These are phyloP conservation scores for Cheilosia urbana DNA, from an alignment of 2,888 invertebrate species.

Conservation along the genomic window DNA sequence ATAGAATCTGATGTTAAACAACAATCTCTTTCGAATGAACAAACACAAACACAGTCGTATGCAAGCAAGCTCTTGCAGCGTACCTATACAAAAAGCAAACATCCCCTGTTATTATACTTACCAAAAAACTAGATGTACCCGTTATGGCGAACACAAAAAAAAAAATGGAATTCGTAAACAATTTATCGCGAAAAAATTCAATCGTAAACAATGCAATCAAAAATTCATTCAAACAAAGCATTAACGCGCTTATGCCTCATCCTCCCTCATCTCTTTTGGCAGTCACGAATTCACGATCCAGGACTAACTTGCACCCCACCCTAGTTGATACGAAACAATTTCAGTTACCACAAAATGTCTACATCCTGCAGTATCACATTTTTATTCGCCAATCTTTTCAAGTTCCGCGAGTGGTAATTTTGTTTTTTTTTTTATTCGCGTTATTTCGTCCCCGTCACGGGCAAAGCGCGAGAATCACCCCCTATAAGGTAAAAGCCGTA, in stretches of 20 bases:
- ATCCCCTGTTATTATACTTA: constrained; percentile 7
- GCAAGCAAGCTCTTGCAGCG: not conserved
- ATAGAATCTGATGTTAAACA: constrained; percentile 63
- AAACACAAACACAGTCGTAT: constrained; percentile 51
- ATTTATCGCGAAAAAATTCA: constrained; percentile 82
- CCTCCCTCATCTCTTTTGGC: constrained; percentile 34
- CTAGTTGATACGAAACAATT: constrained; percentile 52
- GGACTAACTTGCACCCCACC: constrained; percentile 30
- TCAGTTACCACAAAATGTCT: constrained; percentile 68
- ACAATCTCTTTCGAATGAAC: constrained; percentile 59
- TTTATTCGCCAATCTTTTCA: constrained; percentile 65
- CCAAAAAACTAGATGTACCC: constrained; percentile 16
- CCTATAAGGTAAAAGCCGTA: constrained; percentile 3
- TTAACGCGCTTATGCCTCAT: constrained; percentile 80
- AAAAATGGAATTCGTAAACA: constrained; percentile 77
- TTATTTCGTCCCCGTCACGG: not conserved
- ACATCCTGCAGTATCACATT: constrained; percentile 60
- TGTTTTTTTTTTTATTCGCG: constrained; percentile 42
- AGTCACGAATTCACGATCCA: constrained; percentile 19
- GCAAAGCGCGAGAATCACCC: constrained; percentile 2
- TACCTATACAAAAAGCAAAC: not conserved
- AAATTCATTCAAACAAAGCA: constrained; percentile 84
- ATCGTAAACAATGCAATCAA: constrained; percentile 84
- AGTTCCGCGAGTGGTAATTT: constrained; percentile 59
- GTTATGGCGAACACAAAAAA: constrained; percentile 7